These are phyloP conservation scores for Smutsia gigantea DNA, from an alignment of 2,797 vertebrate genomes.

Conservation along the genomic window DNA sequence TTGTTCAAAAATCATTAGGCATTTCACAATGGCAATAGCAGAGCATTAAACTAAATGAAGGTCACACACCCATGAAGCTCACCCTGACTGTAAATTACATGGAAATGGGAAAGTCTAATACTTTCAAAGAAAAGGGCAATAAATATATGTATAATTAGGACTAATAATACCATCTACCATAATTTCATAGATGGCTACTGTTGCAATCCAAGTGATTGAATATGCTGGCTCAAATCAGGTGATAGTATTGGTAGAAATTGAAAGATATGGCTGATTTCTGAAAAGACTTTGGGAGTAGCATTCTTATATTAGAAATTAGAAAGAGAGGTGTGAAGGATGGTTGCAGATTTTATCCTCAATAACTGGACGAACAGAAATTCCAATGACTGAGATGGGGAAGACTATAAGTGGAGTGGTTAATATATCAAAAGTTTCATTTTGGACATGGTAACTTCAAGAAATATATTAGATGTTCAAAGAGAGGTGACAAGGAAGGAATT, in stretches of 20 bases:
- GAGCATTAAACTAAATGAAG: not conserved
- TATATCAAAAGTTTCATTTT: not conserved
- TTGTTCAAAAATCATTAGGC: not conserved
- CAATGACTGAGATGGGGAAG: not conserved
- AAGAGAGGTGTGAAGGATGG: not conserved
- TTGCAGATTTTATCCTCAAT: not conserved
- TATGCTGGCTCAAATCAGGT: not conserved
- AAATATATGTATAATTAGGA: not conserved
- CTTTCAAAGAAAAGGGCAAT: not conserved
- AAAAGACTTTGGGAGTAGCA: not conserved
- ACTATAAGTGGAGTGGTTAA: not conserved
- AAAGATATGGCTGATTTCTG: not conserved
- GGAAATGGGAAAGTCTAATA: not conserved
- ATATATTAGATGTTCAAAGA: not conserved
- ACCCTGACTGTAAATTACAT: not conserved
- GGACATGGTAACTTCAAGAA: not conserved
- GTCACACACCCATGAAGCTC: not conserved
- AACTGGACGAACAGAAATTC: not conserved
- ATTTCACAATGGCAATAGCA: not conserved
- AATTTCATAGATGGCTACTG: not conserved
- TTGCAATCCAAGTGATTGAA: not conserved
- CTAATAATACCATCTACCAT: not conserved
- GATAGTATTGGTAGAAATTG: not conserved
- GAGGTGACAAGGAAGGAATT: not conserved
- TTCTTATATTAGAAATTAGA: not conserved